Base-by-base conservation (phyloP, 1,140 invertebrate genomes). In the Triops cancriformis region DNA sequence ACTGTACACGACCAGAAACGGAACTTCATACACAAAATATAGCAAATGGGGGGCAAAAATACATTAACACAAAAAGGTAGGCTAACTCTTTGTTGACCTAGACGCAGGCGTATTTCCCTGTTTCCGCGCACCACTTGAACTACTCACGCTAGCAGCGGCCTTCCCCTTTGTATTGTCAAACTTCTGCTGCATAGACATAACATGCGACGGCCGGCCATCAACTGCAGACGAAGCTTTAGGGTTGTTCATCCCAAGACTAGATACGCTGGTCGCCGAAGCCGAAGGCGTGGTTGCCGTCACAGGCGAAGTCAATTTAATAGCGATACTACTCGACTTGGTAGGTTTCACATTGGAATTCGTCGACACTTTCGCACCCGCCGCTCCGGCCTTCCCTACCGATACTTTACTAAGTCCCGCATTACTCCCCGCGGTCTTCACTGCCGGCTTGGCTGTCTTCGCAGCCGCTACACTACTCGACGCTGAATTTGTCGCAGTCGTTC, bases 101-200 rank as follows among this genome's bases (percentile, higher is more conserved):
- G 51, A 23, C 9, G 10, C 51, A 64, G 51, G 23, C 51, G 23
- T 23, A 64, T 1, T 64, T n/a, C 51, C 51, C 23, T 18, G 51
- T 23, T 64, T 64, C 10, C 51, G 51, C 9, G 51, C 23, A 64
- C 51, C 51, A 64, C 18, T 64, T 14, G 51, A 18, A 64, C 51
- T 64, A 64, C 51, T 23, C 14, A 14, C 51, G 51, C 18, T 23
- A 64, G 51, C 3, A 64, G n/a, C 23, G 51, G 18, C 51, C 23
- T 64, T 64, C 23, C 51, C 51, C 18, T 73, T 77, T 10, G 77
- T 31, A 73, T 26, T 78, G 43, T 78, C 77, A 42, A 78, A 78
- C 74, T 78, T 78, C 26, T 78, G 77, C 77, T 78, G 77, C 77
- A 78, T 78, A 37, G 72, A 43, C 73, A 43, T 73, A 26, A 78